Base-by-base conservation (phyloP, 2,888 invertebrate genomes). In the Sipha maydis region DNA sequence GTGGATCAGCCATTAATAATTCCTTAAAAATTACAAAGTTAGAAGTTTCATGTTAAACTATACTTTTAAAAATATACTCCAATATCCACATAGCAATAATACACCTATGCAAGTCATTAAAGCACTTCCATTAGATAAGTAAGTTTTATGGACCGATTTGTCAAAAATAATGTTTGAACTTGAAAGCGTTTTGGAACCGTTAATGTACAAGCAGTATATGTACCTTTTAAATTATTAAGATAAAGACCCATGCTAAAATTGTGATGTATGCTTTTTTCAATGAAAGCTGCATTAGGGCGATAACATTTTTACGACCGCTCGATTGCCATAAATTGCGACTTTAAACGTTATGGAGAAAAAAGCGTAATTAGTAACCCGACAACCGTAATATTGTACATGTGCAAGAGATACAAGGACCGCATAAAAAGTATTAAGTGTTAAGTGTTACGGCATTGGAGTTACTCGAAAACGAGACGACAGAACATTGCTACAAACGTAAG, bases 261-360 rank as follows among this genome's bases (percentile, higher is more conserved):
- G 67, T 76, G 84, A 84, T 77, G 84, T 31, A 84, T 76, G 67
- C 67, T 41, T 84, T 84, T 84, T 76, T 84, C 76, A 48, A 84
- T 77, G 84, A 76, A 84, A 84, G 67, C 84, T 84, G 84, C 76
- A 76, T 84, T 84, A 84, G 84, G 76, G 67, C 41, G 84, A 84
- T 84, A 84, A 84, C 61, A 76, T 84, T 84, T 84, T 84, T 84
- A 84, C 76, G 76, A 61, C 61, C 8, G 9, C 41, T 61, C 28
- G 76, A 67, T 67, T 8, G 76, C 25, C 76, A 77, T 84, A 84
- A 84, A 84, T 84, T 25, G 76, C 41, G 61, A 76, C 84, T 76
- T 54, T 38, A 84, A 84, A 76, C 56, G 84, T 84, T 28, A 9
- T 0, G 8, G 61, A 56, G 73, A 83, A 83, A 71, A 83, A n/a